phyloP scores from a whole-genome alignment of 2,888 invertebrate species.

The Girardia tigrina region DNA sequence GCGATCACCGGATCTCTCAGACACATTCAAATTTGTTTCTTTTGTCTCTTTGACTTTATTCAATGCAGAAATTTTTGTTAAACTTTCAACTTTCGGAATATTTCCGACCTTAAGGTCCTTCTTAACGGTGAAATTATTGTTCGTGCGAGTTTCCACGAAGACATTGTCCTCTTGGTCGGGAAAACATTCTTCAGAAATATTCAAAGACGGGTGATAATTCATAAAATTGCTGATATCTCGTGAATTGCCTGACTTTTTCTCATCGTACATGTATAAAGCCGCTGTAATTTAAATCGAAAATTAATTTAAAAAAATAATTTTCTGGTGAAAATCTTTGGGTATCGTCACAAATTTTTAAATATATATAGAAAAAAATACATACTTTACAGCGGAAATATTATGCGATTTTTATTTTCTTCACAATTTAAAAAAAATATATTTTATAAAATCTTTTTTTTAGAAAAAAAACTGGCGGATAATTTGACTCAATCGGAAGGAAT shows the following conservation, averaged over 20 bases:
- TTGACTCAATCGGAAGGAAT: too few species aligned
- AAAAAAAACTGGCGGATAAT: too few species aligned
- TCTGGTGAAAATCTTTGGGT: too few species aligned
- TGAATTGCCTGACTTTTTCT: background rate
- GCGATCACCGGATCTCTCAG: background rate
- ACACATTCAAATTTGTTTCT: too few species aligned
- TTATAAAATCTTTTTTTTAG: too few species aligned
- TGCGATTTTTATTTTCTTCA: too few species aligned
- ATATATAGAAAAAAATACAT: too few species aligned
- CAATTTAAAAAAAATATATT: too few species aligned
- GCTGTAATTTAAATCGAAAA: background rate
- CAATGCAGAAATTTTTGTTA: background rate
- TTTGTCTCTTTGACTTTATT: background rate
- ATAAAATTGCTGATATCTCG: background rate
- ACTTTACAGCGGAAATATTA: too few species aligned
- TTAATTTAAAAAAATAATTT: background rate
- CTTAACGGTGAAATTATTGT: background rate
- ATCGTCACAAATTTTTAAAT: too few species aligned
- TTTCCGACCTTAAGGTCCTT: background rate
- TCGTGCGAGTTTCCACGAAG: background rate
- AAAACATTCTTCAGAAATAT: background rate
- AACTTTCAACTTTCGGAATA: background rate
- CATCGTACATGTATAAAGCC: background rate
- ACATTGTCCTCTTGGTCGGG: background rate
- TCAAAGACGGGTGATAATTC: background rate